Conservation (phyloP, 2,888 invertebrate species). For the Pterobdella sp. region DNA sequence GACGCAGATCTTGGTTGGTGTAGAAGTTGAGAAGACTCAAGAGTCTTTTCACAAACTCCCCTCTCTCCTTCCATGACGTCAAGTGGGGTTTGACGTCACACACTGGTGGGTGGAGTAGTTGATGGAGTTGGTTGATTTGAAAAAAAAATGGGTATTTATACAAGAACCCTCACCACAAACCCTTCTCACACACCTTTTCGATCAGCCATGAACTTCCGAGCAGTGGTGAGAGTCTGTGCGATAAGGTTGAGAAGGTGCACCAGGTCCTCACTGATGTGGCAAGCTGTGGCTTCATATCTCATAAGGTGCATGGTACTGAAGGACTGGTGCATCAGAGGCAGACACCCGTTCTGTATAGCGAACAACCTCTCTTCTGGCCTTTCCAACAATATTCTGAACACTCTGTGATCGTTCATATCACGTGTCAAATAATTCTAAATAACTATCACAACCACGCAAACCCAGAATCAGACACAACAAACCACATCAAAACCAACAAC, state of each 20-base stretch:
- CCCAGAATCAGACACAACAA: background rate
- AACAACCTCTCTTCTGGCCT: constrained; percentile 78
- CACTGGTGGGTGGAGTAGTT: constrained; percentile 20
- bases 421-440: background rate
- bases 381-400: constrained; percentile 78
- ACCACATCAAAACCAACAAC: background rate
- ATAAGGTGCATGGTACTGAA: constrained; percentile 71
- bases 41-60: constrained; percentile 75
- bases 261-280: constrained; percentile 74
- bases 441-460: background rate
- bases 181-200: constrained; percentile 35
- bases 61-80: constrained; percentile 66
- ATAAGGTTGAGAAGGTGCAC: constrained; percentile 65
- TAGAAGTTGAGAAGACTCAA: constrained; percentile 80
- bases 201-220: constrained; percentile 41
- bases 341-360: constrained; percentile 80
- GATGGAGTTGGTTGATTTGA: background rate
- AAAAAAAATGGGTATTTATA: background rate
- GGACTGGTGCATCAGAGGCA: constrained; percentile 69
- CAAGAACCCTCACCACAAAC: background rate
- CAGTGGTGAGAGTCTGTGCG: constrained; percentile 54
- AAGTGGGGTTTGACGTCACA: constrained; percentile 43
- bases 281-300: constrained; percentile 85
- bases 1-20: constrained; percentile 74
- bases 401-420: constrained; percentile 38